Base-by-base conservation (phyloP, 1,140 invertebrate genomes). In the Leucophenga varia region DNA sequence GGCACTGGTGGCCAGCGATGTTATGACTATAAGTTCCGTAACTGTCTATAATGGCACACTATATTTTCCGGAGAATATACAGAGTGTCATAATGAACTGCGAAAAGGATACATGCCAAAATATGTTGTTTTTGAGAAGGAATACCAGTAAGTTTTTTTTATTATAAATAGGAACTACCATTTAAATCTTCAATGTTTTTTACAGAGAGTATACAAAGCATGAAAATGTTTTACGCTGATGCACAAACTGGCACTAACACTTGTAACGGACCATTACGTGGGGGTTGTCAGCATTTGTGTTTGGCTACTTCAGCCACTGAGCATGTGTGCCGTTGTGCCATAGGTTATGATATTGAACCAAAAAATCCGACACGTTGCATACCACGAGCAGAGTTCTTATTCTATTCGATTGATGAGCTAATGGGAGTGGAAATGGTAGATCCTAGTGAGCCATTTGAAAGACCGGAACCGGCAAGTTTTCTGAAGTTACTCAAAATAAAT, bases 321-420 rank as follows among this genome's bases (percentile, higher is more conserved):
- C 78, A 80, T 53, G 78, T 79, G 1, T 94, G 91, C 71, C 80
- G 79, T 42, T 95, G 91, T 76, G 86, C 90, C 2, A 80, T 84
- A 20, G 91, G 91, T 1, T 91, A 86, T 75, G 54, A 64, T 14
- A 56, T 77, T 12, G 79, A 85, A 67, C 77, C 79, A 2, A 72
- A 74, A 9, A 52, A 61, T 56, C 55, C 65, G 0, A 77, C 64
- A 13, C 74, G 74, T 28, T 84, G 82, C 49, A 51, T 80, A 3
- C 78, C 79, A 37, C 54, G 61, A 20, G 78, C 84, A 32, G 84
- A 87, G 38, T 87, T 92, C 57, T 60, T 93, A 13, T 79, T 93
- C 53, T 93, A 87, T 73, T 88, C 90, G 0, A 85, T 84, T 63
- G 86, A 84, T 78, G 88, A 90, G 59, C 81, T 93, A 16, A 82